phyloP scores from a whole-genome alignment of 1,140 invertebrate genomes.

The Philopotamus ludificatus region DNA sequence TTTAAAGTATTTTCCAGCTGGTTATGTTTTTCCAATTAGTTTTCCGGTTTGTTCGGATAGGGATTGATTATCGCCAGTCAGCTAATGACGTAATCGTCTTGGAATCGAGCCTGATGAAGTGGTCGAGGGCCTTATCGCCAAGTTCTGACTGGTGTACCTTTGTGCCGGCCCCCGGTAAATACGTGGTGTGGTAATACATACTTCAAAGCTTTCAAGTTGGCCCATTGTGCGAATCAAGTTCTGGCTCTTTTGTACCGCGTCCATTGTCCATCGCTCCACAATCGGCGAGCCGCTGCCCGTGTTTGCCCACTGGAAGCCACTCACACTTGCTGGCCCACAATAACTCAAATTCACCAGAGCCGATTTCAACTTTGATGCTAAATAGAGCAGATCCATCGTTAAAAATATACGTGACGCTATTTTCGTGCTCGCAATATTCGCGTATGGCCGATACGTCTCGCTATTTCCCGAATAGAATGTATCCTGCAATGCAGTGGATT shows the following conservation, averaged over 20 bases:
- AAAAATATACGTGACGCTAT: too few relatives aligned
- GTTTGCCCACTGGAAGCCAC: conserved; percentile 3
- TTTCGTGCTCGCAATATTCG: too few relatives aligned
- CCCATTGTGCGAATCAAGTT: conserved; percentile 23
- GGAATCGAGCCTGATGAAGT: background rate
- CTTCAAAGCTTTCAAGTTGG: conserved; percentile 19
- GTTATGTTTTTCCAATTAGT: too few relatives aligned
- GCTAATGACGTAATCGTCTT: background rate
- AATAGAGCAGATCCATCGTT: too few relatives aligned
- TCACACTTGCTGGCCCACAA: conserved; percentile 9
- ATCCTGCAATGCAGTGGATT: too few relatives aligned
- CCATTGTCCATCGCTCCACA: background rate
- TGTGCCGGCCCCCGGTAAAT: conserved; percentile 11
- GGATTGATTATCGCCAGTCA: too few relatives aligned
- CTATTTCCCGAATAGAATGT: too few relatives aligned
- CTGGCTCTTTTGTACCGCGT: conserved; percentile 18
- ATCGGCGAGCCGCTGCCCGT: conserved; percentile 1
- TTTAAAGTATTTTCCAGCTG: too few relatives aligned
- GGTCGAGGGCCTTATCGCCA: background rate
- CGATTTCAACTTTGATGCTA: background rate
- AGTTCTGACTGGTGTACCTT: conserved; percentile 14
- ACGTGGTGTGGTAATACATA: conserved; percentile 14
- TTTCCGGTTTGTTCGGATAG: too few relatives aligned
- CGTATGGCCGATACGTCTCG: too few relatives aligned
- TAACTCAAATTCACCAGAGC: background rate